These are phyloP conservation scores for Setipinna tenuifilis DNA, from an alignment of 2,797 vertebrate species.

Conservation along the genomic window DNA sequence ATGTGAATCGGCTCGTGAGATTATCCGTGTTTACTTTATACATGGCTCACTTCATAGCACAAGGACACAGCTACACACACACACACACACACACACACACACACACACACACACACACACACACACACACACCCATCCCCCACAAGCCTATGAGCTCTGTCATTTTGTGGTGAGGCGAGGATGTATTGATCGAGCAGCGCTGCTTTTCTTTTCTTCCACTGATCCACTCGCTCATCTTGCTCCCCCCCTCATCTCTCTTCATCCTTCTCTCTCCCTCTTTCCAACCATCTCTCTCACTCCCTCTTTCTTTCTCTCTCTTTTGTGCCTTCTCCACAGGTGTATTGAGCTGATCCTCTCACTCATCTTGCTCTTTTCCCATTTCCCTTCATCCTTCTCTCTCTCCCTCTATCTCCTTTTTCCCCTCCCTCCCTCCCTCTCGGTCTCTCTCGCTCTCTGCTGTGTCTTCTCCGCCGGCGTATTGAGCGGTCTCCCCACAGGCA, in stretches of 20 bases:
- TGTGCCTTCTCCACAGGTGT: too few relatives aligned
- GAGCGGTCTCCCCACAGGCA: neutral
- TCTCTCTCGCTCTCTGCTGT: slow-evolving; percentile 22
- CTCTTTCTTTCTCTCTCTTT: slow-evolving; percentile 3
- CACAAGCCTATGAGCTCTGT: neutral
- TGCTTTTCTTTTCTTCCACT: slow-evolving; percentile 32
- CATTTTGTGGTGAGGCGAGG: neutral
- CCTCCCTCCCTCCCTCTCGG: slow-evolving; percentile 11
- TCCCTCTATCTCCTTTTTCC: neutral
- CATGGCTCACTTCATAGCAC: too few relatives aligned
- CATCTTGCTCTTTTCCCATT: neutral
- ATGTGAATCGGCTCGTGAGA: too few relatives aligned
- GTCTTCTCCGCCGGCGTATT: neutral
- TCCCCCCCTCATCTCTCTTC: neutral
- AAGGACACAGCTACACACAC: slow-evolving; percentile 52
- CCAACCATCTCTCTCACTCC: slow-evolving; percentile 6
- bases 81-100: neutral
- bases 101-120: slow-evolving; percentile 8
- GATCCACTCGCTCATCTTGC: neutral
- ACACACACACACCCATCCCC: neutral
- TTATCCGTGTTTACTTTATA: too few relatives aligned
- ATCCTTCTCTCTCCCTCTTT: neutral
- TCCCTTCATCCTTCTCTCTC: neutral
- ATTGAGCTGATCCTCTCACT: too few relatives aligned
- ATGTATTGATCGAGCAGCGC: neutral